These are phyloP conservation scores for Drosophila neotestacea DNA, from an alignment of 2,888 invertebrate species.

Conservation along the genomic window DNA sequence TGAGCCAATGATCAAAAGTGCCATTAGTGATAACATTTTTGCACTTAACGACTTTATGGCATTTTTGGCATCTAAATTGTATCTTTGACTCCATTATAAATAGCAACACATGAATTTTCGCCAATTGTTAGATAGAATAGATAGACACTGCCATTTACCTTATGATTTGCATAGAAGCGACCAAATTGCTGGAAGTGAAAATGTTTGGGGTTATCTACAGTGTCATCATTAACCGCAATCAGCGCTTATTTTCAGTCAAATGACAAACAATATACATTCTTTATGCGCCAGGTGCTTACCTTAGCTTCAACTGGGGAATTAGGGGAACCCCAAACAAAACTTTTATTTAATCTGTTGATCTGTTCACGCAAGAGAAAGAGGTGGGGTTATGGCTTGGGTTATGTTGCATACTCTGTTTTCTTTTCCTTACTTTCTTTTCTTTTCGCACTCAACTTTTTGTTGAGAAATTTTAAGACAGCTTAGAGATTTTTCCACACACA, in stretches of 20 bases:
- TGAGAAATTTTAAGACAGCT: conserved; percentile 69
- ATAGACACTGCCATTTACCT: not conserved
- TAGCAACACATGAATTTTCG: conserved; percentile 10
- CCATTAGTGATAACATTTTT: conserved; percentile 19
- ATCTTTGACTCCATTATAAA: conserved; percentile 20
- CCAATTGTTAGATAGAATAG: conserved; percentile 1
- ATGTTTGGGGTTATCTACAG: conserved; percentile 57
- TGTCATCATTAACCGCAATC: conserved; percentile 81
- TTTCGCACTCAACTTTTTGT: conserved; percentile 37
- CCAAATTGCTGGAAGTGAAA: conserved; percentile 21
- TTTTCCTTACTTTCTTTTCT: conserved; percentile 30
- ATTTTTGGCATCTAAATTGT: conserved; percentile 31
- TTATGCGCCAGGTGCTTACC: conserved; percentile 53
- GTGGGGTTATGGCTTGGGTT: not conserved
- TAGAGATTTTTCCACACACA: conserved; percentile 61
- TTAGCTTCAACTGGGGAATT: conserved; percentile 59
- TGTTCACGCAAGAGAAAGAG: conserved; percentile 56
- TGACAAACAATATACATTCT: conserved; percentile 66
- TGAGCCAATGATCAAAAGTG: not conserved
- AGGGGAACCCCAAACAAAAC: conserved; percentile 36
- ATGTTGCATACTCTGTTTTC: not conserved
- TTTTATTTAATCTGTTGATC: conserved; percentile 76
- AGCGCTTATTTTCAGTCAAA: conserved; percentile 61
- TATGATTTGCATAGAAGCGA: not conserved
- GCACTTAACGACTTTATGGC: not conserved